phyloP scores from a whole-genome alignment of 2,888 invertebrate genomes.

The Proisotoma minuta region DNA sequence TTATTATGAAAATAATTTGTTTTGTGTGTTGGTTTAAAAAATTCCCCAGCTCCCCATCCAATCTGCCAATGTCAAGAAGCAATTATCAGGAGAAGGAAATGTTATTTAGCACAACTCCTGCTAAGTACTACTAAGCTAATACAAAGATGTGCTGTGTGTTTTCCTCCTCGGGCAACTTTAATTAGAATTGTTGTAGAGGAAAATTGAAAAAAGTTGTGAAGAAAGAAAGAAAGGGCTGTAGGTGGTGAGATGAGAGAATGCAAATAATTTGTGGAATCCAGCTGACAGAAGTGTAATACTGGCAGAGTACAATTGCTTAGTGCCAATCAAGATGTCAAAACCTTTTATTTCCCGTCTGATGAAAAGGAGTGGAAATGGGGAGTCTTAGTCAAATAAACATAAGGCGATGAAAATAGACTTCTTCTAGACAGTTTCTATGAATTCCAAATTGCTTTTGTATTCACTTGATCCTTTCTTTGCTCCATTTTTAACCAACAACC shows the following conservation, averaged over 20 bases:
- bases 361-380: conserved; percentile 11
- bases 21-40: no score
- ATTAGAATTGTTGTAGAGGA: neutral
- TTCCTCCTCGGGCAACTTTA: neutral
- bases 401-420: conserved; percentile 31
- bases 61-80: no score
- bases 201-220: neutral
- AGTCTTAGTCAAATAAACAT: conserved; percentile 30
- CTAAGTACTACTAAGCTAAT: no score
- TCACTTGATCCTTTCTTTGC: no score
- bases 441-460: conserved; percentile 9
- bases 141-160: no score
- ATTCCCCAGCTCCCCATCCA: no score
- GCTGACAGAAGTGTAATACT: conserved; percentile 44
- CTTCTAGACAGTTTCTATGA: conserved; percentile 12
- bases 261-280: conserved; percentile 35
- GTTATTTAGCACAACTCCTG: no score
- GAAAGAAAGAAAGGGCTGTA: neutral
- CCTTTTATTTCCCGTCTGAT: conserved; percentile 21
- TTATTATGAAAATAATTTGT: no score
- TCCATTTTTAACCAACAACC: no score
- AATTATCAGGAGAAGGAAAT: no score
- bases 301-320: no score
- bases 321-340: conserved; percentile 47
- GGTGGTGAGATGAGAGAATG: conserved; percentile 19